Evolutionary conservation across 2,888 invertebrate genomes (phyloP).

Genomic region (Cyaniris semiargus): DNA sequence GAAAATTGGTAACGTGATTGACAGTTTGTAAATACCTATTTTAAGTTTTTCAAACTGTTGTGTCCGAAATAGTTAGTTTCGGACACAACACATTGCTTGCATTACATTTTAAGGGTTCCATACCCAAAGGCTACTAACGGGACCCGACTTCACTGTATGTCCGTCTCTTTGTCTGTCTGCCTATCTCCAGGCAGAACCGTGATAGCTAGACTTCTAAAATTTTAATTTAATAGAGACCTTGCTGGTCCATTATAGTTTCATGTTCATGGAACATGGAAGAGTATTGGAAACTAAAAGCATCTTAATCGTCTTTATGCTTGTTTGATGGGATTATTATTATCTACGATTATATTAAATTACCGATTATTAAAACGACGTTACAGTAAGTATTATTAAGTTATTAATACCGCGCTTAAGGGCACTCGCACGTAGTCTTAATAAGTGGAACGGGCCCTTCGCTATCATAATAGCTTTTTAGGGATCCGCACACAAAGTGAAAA

Average conservation of each 20-base stretch:
- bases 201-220: too few relatives aligned
- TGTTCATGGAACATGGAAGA: neutral
- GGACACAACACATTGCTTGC: too few relatives aligned
- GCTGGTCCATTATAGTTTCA: neutral
- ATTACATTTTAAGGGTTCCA: too few relatives aligned
- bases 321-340: neutral
- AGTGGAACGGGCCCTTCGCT: constrained; percentile 5
- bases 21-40: too few relatives aligned
- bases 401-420: neutral
- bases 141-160: too few relatives aligned
- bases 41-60: too few relatives aligned
- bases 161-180: too few relatives aligned
- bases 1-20: too few relatives aligned
- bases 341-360: constrained; percentile 19
- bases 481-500: neutral
- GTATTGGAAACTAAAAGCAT: neutral
- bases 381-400: constrained; percentile 22
- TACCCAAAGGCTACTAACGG: too few relatives aligned
- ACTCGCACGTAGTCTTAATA: constrained; percentile 17
- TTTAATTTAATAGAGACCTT: neutral
- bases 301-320: neutral
- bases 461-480: constrained; percentile 7
- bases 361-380: neutral
- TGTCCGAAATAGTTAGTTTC: too few relatives aligned
- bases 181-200: too few relatives aligned